phyloP scores from a whole-genome alignment of 1,140 invertebrate genomes.

The Dendroctonus ponderosae region DNA sequence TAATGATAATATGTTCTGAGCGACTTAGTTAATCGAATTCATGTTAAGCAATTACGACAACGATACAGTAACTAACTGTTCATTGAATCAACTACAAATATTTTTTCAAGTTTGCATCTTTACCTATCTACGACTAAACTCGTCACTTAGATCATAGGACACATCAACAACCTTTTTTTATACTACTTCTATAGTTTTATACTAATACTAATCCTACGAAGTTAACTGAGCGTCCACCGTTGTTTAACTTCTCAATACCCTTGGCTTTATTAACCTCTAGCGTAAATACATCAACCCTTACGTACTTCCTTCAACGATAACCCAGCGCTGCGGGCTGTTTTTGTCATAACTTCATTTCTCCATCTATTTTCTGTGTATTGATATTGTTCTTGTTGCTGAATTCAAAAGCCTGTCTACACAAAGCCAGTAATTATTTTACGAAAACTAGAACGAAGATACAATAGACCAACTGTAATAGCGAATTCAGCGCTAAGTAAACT shows the following conservation, averaged over 20 bases:
- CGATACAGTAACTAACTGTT: neutral
- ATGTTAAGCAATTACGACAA: constrained; percentile 21
- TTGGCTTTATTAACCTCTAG: no score
- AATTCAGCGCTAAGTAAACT: constrained; percentile 1
- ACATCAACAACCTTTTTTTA: no score
- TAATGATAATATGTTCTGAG: constrained; percentile 26
- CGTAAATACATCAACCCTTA: neutral
- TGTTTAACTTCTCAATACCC: no score
- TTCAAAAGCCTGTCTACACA: constrained; percentile 6
- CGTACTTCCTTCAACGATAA: neutral
- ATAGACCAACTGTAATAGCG: neutral
- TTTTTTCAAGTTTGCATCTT: no score
- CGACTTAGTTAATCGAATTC: constrained; percentile 26
- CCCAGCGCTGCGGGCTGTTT: neutral
- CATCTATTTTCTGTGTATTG: constrained; percentile 1
- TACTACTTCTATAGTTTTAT: no score
- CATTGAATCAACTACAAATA: no score
- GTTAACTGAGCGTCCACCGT: no score
- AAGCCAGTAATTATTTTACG: constrained; percentile 4
- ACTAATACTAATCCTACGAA: no score
- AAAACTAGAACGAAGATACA: constrained; percentile 13
- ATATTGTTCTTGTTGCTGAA: constrained; percentile 3
- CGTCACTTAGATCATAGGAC: no score
- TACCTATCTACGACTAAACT: no score
- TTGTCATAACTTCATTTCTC: neutral